Evolutionary conservation across 2,797 vertebrate species (phyloP).

Genomic region (Leuciscus waleckii): DNA sequence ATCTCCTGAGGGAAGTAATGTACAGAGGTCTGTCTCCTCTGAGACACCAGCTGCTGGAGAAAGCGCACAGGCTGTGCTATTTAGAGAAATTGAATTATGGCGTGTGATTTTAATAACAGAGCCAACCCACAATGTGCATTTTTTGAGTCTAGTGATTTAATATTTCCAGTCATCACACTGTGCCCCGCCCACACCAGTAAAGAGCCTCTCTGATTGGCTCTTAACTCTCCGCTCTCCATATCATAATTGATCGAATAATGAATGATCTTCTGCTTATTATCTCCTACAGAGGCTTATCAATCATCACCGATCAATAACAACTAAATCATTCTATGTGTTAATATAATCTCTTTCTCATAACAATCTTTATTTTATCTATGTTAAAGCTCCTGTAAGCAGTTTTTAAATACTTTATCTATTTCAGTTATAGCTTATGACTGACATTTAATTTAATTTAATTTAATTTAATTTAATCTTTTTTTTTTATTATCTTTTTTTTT

Average conservation of each 20-base stretch:
- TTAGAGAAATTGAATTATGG: slow-evolving; percentile 42
- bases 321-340: slow-evolving; percentile 5
- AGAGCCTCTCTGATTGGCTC: slow-evolving; percentile 51
- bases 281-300: slow-evolving; percentile 20
- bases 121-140: background rate
- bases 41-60: slow-evolving; percentile 32
- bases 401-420: background rate
- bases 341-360: background rate
- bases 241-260: slow-evolving; percentile 38
- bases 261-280: slow-evolving; percentile 34
- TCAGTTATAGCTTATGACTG: background rate
- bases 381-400: background rate
- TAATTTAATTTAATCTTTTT: background rate
- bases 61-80: slow-evolving; percentile 24
- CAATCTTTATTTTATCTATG: background rate
- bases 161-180: background rate
- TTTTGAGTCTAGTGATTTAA: background rate
- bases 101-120: slow-evolving; percentile 28
- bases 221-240: background rate
- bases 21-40: slow-evolving; percentile 41
- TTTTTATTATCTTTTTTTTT: too few relatives aligned
- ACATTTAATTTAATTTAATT: background rate
- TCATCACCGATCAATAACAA: slow-evolving; percentile 22
- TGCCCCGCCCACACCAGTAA: background rate
- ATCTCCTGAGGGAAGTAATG: slow-evolving; percentile 33